Evolutionary conservation across 2,888 invertebrate species (phyloP).

Genomic region (Conomelus anceps): DNA sequence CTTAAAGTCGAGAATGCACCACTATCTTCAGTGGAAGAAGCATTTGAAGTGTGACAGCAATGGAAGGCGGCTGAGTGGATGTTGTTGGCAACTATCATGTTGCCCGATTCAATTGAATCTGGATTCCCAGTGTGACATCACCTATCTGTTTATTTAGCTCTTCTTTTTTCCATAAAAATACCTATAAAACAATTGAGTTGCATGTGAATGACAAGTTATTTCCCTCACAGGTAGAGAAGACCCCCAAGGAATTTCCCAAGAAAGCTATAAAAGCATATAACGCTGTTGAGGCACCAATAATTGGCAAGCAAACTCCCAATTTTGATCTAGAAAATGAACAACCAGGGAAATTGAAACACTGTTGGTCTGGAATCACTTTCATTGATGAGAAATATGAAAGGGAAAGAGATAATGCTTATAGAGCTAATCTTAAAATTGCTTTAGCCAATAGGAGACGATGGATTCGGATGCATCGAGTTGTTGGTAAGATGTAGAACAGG

Average conservation of each 20-base stretch:
- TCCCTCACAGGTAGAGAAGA: not conserved
- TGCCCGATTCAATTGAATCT: too few relatives aligned
- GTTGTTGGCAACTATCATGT: too few relatives aligned
- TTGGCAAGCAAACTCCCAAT: not conserved
- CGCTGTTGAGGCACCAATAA: not conserved
- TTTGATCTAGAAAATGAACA: not conserved
- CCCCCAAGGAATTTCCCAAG: not conserved
- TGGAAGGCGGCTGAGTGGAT: too few relatives aligned
- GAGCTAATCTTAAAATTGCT: not conserved
- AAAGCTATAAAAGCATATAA: not conserved
- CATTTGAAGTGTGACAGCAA: too few relatives aligned
- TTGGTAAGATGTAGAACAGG: not conserved
- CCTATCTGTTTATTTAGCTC: too few relatives aligned
- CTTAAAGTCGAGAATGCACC: too few relatives aligned
- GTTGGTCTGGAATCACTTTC: slow-evolving; percentile 1
- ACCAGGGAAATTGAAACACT: not conserved
- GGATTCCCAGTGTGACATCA: too few relatives aligned
- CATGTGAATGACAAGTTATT: not conserved
- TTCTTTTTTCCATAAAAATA: too few relatives aligned
- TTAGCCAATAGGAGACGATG: not conserved
- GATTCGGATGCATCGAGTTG: not conserved
- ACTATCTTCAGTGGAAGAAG: too few relatives aligned
- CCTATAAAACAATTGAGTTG: too few relatives aligned
- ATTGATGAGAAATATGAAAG: not conserved
- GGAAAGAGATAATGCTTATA: not conserved